phyloP scores from a whole-genome alignment of 2,113 vertebrate genomes.

The Xiphias gladius region DNA sequence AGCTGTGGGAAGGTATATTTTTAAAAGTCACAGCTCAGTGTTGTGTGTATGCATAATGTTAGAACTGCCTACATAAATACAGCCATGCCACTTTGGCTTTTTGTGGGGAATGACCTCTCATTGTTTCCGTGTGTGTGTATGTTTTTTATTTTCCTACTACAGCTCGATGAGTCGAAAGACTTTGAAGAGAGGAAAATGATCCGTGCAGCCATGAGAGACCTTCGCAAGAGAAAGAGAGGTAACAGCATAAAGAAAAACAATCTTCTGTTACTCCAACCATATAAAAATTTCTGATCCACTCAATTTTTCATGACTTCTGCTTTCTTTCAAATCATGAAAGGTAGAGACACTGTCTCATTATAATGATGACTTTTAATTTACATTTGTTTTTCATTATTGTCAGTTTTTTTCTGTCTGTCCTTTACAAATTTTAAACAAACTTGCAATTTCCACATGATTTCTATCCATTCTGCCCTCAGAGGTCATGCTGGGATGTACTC shows the following conservation, averaged over 20 bases:
- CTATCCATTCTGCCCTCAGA: slow-evolving; percentile 77
- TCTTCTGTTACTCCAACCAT: not conserved
- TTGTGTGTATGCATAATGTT: slow-evolving; percentile 25
- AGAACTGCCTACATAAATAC: slow-evolving; percentile 29
- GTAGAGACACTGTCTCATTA: not conserved
- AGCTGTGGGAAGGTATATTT: slow-evolving; percentile 25
- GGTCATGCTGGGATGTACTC: slow-evolving; percentile 82
- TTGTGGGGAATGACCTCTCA: slow-evolving; percentile 18
- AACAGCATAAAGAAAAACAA: slow-evolving; percentile 8
- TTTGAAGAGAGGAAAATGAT: slow-evolving; percentile 96
- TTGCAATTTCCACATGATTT: slow-evolving; percentile 26
- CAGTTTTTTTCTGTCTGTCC: not conserved
- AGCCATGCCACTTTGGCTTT: slow-evolving; percentile 26
- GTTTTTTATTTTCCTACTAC: slow-evolving; percentile 43
- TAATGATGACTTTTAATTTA: not conserved
- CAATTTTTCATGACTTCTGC: not conserved
- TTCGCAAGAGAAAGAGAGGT: slow-evolving; percentile 97
- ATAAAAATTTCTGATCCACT: not conserved
- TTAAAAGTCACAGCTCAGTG: slow-evolving; percentile 6
- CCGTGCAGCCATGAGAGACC: slow-evolving; percentile 93
- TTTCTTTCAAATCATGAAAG: slow-evolving; percentile 7
- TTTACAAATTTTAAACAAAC: not conserved
- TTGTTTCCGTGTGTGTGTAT: slow-evolving; percentile 33
- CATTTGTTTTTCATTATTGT: not conserved
- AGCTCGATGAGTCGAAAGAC: slow-evolving; percentile 93